Conservation (phyloP, 2,888 invertebrate genomes). For the Leptinotarsa juncta region DNA sequence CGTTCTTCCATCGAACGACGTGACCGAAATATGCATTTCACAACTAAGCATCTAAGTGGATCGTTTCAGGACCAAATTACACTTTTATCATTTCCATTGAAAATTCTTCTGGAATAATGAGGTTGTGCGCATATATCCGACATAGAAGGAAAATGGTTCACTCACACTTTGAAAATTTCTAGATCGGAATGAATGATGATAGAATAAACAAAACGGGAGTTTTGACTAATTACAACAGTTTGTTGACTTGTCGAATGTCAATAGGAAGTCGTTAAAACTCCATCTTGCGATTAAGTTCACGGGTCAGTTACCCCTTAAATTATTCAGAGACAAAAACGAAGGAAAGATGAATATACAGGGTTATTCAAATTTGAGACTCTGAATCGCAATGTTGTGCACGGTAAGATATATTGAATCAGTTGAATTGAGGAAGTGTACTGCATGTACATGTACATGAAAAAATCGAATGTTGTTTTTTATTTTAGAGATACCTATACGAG, state of each 20-base stretch:
- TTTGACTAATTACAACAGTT: background rate
- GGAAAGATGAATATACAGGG: no score
- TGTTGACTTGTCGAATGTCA: background rate
- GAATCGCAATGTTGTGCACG: no score
- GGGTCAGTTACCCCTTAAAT: background rate
- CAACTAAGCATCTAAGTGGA: background rate
- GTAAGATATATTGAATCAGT: no score
- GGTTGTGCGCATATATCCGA: background rate
- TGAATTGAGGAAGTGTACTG: no score
- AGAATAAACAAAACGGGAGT: background rate
- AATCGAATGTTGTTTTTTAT: no score
- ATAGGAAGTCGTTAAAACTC: conserved; percentile 5
- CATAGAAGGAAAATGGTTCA: background rate
- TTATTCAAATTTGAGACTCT: no score
- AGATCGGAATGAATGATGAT: conserved; percentile 1
- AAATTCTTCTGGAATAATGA: background rate
- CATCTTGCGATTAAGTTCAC: background rate
- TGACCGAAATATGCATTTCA: background rate
- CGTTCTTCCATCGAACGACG: background rate
- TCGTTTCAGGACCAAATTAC: background rate
- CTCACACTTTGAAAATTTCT: background rate
- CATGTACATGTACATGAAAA: no score
- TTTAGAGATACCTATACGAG: no score
- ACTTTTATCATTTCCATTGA: background rate
- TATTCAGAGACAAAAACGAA: background rate